Percentiles rank a stretch among this genome's conserved stretches.
phyloP scores from a whole-genome alignment of 2,888 invertebrate genomes.

The Sesia bembeciformis region DNA sequence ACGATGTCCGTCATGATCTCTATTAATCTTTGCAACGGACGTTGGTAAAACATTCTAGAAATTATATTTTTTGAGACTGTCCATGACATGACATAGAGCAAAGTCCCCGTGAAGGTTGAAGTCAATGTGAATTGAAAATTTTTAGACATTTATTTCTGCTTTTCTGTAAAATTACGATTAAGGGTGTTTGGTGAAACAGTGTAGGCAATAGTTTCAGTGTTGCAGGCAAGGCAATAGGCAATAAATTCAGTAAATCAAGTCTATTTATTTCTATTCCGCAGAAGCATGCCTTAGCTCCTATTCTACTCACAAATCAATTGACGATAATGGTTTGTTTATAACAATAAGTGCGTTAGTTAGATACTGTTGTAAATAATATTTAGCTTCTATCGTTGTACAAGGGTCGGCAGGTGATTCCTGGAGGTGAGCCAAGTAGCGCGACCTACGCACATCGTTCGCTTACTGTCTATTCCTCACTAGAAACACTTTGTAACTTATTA shows the following conservation, averaged over 20 bases:
- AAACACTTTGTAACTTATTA: constrained; percentile 22
- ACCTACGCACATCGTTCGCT: constrained; percentile 51
- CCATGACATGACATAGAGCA: background rate
- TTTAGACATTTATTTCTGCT: no score
- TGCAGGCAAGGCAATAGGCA: no score
- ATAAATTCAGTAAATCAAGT: no score
- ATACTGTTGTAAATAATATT: constrained; percentile 59
- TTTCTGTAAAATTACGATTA: no score
- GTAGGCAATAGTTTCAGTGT: no score
- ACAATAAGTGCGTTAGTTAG: background rate
- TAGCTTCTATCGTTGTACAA: constrained; percentile 60
- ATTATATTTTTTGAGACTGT: background rate
- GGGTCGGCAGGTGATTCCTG: constrained; percentile 67
- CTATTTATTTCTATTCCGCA: no score
- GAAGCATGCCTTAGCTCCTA: background rate
- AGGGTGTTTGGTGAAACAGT: no score
- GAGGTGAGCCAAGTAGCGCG: constrained; percentile 39
- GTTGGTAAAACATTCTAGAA: background rate
- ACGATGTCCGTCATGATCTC: constrained; percentile 51
- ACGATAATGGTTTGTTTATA: background rate
- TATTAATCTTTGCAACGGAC: constrained; percentile 42
- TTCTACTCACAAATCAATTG: background rate
- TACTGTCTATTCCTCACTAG: constrained; percentile 15
- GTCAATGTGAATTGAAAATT: background rate
- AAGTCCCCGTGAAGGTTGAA: background rate